These are phyloP conservation scores for Jacana jacana DNA, from an alignment of 2,113 vertebrate genomes.

Conservation along the genomic window DNA sequence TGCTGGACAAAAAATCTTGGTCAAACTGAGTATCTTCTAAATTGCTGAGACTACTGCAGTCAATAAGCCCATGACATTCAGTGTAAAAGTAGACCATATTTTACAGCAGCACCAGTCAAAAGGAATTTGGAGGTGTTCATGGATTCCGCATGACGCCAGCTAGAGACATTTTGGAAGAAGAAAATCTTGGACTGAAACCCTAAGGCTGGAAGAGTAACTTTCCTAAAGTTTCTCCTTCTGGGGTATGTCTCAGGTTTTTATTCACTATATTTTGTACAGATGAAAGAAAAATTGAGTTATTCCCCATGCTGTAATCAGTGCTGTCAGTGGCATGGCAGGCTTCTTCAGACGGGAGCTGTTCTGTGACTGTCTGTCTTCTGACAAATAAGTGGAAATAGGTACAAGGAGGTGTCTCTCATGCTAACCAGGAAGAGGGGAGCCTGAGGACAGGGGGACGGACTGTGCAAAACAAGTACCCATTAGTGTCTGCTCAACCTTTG, in stretches of 20 bases:
- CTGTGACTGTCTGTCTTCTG: neutral
- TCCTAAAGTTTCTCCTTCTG: neutral
- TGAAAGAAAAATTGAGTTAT: neutral
- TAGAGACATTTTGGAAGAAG: neutral
- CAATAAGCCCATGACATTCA: neutral
- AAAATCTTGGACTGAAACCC: neutral
- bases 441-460: fast-evolving
- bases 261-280: neutral
- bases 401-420: neutral
- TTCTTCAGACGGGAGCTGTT: neutral
- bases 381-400: neutral
- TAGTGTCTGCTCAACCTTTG: neutral
- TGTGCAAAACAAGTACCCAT: neutral
- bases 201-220: neutral
- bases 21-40: neutral
- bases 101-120: neutral
- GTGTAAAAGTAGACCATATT: neutral
- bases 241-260: neutral
- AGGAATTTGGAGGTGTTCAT: neutral
- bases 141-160: neutral
- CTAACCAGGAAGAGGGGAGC: neutral
- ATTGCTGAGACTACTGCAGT: neutral
- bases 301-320: neutral
- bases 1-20: neutral
- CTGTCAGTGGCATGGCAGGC: neutral